Evolutionary conservation across 2,797 vertebrate species (phyloP).

Genomic region (Monodelphis domestica): DNA sequence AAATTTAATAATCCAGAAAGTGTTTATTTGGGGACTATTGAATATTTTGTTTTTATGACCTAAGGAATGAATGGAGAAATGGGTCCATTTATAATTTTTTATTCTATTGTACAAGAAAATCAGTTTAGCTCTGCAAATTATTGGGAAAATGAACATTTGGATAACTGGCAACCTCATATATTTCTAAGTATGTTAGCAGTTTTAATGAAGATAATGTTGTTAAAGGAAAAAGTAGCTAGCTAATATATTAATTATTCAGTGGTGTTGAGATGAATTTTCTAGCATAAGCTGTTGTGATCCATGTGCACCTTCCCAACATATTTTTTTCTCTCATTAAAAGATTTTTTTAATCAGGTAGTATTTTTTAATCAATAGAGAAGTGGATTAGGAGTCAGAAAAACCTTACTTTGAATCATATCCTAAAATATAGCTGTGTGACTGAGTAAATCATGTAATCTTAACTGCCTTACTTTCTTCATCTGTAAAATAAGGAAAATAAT

Average conservation of each 20-base stretch:
- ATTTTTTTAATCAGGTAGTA: not conserved
- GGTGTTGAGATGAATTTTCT: not conserved
- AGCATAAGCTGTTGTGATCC: not conserved
- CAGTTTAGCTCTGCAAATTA: not conserved
- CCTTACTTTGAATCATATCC: not conserved
- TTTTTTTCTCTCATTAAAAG: not conserved
- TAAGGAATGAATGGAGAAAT: constrained; percentile 37
- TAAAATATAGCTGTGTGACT: not conserved
- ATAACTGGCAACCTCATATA: not conserved
- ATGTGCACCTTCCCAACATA: not conserved
- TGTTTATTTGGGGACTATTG: constrained; percentile 22
- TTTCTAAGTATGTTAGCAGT: not conserved
- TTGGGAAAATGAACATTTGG: not conserved
- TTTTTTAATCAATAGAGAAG: not conserved
- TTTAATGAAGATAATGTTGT: not conserved
- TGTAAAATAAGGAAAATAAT: not conserved
- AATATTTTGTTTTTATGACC: constrained; percentile 23
- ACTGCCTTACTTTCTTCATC: not conserved
- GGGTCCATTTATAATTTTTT: not conserved
- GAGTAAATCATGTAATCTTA: not conserved
- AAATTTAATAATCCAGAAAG: constrained; percentile 1
- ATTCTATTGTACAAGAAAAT: constrained; percentile 1
- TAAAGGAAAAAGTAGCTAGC: not conserved
- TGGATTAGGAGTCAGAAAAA: not conserved
- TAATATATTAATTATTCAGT: not conserved